Conservation (phyloP, 1,140 invertebrate species). For the Atopsyche davidsoni region DNA sequence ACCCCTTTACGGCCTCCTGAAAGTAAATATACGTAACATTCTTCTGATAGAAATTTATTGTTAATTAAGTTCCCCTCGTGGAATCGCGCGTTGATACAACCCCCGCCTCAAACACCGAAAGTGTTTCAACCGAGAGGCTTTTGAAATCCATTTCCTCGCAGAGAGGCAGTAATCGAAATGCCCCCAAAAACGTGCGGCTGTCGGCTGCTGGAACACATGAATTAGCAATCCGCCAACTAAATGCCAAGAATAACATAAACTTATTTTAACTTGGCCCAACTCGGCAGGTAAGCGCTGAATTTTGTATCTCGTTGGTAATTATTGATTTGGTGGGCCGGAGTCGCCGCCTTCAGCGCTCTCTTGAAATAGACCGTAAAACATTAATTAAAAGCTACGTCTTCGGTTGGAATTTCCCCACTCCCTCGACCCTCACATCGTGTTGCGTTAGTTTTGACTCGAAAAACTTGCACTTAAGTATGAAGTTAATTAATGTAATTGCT, state of each 20-base stretch:
- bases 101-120: no score
- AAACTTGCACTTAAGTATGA: neutral
- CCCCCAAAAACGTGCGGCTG: no score
- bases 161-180: no score
- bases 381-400: slow-evolving; percentile 13
- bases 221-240: slow-evolving; percentile 20
- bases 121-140: no score
- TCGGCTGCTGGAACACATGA: slow-evolving; percentile 19
- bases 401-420: neutral
- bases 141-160: no score
- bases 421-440: neutral
- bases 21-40: no score
- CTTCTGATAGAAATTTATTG: no score
- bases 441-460: slow-evolving; percentile 1
- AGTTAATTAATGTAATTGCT: no score
- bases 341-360: slow-evolving; percentile 1
- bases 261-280: slow-evolving; percentile 17
- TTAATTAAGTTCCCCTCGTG: no score
- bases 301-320: slow-evolving; percentile 18
- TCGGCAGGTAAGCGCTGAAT: slow-evolving; percentile 17
- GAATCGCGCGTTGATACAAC: no score
- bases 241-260: slow-evolving; percentile 21
- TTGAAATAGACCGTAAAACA: slow-evolving; percentile 4
- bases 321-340: slow-evolving; percentile 14
- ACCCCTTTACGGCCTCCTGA: no score